Evolutionary conservation across 2,797 vertebrate genomes (phyloP).

Genomic region (Sphenodon punctatus): DNA sequence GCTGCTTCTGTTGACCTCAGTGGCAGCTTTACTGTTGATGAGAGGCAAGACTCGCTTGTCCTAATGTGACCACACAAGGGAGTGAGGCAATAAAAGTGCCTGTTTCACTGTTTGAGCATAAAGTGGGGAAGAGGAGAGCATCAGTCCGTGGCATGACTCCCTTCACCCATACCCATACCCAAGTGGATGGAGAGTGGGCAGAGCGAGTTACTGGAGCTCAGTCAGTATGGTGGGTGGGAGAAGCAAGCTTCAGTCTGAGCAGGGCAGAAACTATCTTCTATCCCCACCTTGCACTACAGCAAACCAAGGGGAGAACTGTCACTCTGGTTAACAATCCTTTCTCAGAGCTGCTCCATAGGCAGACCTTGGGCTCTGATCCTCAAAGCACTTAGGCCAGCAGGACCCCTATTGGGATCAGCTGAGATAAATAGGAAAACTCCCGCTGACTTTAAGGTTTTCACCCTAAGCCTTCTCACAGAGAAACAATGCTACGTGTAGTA

Average conservation of each 20-base stretch:
- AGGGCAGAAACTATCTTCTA: background rate
- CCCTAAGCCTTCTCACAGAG: too few relatives aligned
- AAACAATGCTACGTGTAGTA: background rate
- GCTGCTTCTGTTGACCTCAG: background rate
- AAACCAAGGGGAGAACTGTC: background rate
- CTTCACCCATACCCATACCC: background rate
- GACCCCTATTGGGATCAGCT: too few relatives aligned
- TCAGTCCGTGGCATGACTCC: background rate
- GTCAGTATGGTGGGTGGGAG: background rate
- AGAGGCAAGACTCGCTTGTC: background rate
- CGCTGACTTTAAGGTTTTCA: too few relatives aligned
- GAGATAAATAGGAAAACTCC: too few relatives aligned
- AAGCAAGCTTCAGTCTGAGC: background rate
- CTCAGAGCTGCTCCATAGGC: background rate
- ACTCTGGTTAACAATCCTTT: background rate
- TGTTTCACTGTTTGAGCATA: accelerated
- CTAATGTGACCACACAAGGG: background rate
- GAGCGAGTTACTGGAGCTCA: background rate
- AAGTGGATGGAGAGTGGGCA: background rate
- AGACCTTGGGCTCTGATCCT: too few relatives aligned
- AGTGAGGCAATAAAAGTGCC: background rate
- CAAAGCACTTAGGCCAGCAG: too few relatives aligned
- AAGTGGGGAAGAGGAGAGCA: background rate
- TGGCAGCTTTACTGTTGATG: background rate
- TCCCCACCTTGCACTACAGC: background rate